phyloP scores from a whole-genome alignment of 2,113 vertebrate species.

The Myodes glareolus region DNA sequence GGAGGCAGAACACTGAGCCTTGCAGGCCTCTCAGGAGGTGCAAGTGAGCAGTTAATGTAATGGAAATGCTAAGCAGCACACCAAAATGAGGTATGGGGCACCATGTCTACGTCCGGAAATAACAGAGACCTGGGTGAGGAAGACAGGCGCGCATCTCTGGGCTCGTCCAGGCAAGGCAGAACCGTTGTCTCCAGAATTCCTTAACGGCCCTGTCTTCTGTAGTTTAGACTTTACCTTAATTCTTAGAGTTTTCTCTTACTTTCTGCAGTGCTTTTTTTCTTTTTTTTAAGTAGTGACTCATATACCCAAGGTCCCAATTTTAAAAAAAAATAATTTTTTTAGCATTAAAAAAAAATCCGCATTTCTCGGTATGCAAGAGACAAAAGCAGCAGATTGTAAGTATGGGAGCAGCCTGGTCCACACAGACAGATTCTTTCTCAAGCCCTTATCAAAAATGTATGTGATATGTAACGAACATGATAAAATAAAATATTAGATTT shows the following conservation, averaged over 20 bases:
- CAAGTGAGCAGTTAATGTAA: not conserved
- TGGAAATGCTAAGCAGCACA: conserved; percentile 62
- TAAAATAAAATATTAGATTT: not conserved
- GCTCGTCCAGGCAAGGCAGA: not conserved
- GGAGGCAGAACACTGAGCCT: conserved; percentile 54
- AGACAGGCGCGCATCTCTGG: rapidly evolving
- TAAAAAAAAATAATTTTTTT: not conserved
- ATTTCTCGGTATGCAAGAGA: not conserved
- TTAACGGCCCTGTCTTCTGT: not conserved
- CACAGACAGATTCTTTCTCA: not conserved
- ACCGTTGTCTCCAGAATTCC: rapidly evolving
- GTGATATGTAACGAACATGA: not conserved
- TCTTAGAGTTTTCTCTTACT: not conserved
- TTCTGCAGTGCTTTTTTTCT: not conserved
- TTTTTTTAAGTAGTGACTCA: not conserved
- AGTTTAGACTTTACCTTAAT: not conserved
- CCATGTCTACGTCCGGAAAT: conserved; percentile 78
- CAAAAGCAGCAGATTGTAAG: not conserved
- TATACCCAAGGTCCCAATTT: not conserved
- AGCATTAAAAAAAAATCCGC: not conserved
- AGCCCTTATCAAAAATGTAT: not conserved
- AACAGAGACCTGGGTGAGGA: conserved; percentile 70
- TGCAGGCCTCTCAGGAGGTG: not conserved
- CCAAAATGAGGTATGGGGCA: conserved; percentile 76
- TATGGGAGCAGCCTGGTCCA: not conserved